Evolutionary conservation across 2,113 vertebrate species (phyloP).

Genomic region (Hypocryptadius cinnamomeus): DNA sequence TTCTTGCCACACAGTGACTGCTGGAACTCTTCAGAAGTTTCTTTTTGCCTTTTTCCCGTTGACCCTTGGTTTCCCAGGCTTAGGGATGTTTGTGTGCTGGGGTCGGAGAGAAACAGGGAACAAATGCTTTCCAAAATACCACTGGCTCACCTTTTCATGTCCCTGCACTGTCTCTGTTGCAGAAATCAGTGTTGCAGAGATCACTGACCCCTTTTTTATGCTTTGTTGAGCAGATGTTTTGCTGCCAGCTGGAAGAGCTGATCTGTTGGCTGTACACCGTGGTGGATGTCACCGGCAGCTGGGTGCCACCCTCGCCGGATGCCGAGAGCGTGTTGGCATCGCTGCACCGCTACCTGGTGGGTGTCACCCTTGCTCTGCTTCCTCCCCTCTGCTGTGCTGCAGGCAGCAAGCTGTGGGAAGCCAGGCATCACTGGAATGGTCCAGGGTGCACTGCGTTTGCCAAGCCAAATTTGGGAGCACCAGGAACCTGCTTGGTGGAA

Average conservation of each 20-base stretch:
- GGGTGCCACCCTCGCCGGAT: constrained; percentile 57
- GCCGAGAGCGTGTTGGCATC: constrained; percentile 69
- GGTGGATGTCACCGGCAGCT: constrained; percentile 63
- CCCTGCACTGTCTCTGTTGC: rapidly evolving
- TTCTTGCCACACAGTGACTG: neutral
- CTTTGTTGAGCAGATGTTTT: constrained; percentile 77
- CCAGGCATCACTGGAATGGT: neutral
- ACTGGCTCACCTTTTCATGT: rapidly evolving
- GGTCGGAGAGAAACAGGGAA: neutral
- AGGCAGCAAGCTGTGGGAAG: neutral
- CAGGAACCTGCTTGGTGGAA: neutral
- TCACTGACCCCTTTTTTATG: neutral
- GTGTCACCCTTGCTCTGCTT: neutral
- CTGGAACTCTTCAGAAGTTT: neutral
- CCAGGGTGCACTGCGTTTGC: neutral
- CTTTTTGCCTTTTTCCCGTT: neutral
- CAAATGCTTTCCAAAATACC: neutral
- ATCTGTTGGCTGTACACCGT: constrained; percentile 78
- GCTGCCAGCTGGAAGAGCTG: constrained; percentile 82
- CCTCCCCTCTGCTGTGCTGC: neutral
- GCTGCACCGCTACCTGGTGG: constrained; percentile 81
- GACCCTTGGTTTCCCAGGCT: neutral
- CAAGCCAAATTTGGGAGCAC: neutral
- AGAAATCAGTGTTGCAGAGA: too few species aligned
- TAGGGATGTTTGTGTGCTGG: neutral